Evolutionary conservation across 1,140 invertebrate species (phyloP).

Genomic region (Magallana ariakensis): DNA sequence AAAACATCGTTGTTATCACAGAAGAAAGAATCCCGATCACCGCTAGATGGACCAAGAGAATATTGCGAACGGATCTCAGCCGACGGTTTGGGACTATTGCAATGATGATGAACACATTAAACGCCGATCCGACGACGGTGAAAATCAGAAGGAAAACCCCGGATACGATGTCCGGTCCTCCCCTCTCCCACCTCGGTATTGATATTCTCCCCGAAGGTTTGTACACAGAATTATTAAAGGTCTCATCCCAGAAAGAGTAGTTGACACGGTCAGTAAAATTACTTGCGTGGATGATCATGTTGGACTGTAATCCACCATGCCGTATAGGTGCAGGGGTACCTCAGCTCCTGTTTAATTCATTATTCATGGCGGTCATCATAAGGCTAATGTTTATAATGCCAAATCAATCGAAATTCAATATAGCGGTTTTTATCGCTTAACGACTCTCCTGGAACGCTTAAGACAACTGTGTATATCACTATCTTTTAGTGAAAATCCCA

Average conservation of each 20-base stretch:
- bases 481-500: neutral
- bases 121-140: slow-evolving; percentile 64
- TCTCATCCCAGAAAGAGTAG: slow-evolving; percentile 44
- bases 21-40: slow-evolving; percentile 67
- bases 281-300: slow-evolving; percentile 21
- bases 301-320: neutral
- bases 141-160: slow-evolving; percentile 70
- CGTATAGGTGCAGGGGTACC: neutral
- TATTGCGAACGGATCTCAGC: slow-evolving; percentile 72
- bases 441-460: neutral
- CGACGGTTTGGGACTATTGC: slow-evolving; percentile 73
- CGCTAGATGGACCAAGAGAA: slow-evolving; percentile 73
- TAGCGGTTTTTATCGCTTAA: slow-evolving; percentile 14
- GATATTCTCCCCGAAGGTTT: neutral
- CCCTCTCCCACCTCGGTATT: slow-evolving; percentile 26
- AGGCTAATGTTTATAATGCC: slow-evolving; percentile 17
- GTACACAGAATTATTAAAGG: slow-evolving; percentile 35
- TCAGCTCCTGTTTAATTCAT: slow-evolving; percentile 11
- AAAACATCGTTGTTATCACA: slow-evolving; percentile 63
- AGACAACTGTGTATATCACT: slow-evolving; percentile 12
- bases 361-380: slow-evolving; percentile 28
- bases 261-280: slow-evolving; percentile 34
- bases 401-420: slow-evolving; percentile 24
- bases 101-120: slow-evolving; percentile 73
- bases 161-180: slow-evolving; percentile 58